Evolutionary conservation across 2,888 invertebrate genomes (phyloP), one percentile per base, ranked within the genome.

Genomic region (Nebria brevicollis): DNA sequence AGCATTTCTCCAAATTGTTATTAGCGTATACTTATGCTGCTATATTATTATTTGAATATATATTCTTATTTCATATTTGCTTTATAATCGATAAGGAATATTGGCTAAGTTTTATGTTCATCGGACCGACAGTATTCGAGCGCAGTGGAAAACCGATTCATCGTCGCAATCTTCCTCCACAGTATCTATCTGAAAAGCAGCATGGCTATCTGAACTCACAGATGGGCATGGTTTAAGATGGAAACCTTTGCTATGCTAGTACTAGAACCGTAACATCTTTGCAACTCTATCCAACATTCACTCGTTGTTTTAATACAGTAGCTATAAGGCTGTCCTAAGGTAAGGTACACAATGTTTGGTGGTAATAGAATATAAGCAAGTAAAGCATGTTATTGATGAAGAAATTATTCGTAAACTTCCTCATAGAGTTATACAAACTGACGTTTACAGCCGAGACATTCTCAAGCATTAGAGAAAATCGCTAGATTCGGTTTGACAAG

Each of bases 371-470:
- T 25, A 13, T 66, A 26, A 26, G 13, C 76, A n/a, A 70, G 41
- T 25, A 77, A 66, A 34, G 1, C 13, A 70, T 20, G 70, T 77
- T 77, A 77, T 77, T 77, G 77, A 77, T 77, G 77, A 77, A 72
- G 77, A 77, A 77, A 77, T 77, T 42, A 77, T 77, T 77, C 72
- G 77, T 72, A 43, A 75, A 75, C 75, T 75, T 20, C 64, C 75
- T 26, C 15, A 13, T 64, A 64, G 65, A 75, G 54, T 54, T 75
- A 54, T 8, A 54, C 54, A 11, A 13, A 64, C 11, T 75, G 75
- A 75, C 75, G 34, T 75, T 75, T 75, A 75, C 64, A 75, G 65
- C 25, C 64, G 65, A 43, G 42, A 26, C 25, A 25, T 10, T n/a
- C 73, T 42, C 54, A 54, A 13, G 54, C 54, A 41, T 15, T 73